These are phyloP conservation scores for Drosophila diplacantha DNA, from an alignment of 2,888 invertebrate genomes.

Conservation along the genomic window DNA sequence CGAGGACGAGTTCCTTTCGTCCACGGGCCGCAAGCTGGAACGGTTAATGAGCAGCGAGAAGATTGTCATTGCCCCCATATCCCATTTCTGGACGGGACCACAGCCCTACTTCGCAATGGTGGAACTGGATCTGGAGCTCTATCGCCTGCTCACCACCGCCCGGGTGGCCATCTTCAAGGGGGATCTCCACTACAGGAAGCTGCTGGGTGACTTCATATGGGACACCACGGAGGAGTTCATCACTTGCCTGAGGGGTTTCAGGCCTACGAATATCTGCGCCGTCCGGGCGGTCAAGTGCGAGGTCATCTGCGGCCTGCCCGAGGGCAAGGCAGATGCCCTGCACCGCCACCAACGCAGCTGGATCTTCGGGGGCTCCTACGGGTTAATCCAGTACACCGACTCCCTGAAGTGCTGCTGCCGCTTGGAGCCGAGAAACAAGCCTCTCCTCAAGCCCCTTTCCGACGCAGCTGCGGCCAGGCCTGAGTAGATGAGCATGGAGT, in stretches of 20 bases:
- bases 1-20: slow-evolving; percentile 55
- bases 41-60: slow-evolving; percentile 79
- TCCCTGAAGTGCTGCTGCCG: slow-evolving; percentile 55
- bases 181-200: slow-evolving; percentile 96
- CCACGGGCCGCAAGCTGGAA: slow-evolving; percentile 81
- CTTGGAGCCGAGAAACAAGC: background rate
- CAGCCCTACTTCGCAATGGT: slow-evolving; percentile 88
- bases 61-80: slow-evolving; percentile 78
- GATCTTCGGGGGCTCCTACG: slow-evolving; percentile 91
- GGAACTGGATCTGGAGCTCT: slow-evolving; percentile 82
- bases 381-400: slow-evolving; percentile 83
- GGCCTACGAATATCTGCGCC: slow-evolving; percentile 88
- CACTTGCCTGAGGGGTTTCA: slow-evolving; percentile 81
- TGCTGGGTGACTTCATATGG: slow-evolving; percentile 93
- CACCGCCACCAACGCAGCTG: slow-evolving; percentile 82
- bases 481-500: background rate
- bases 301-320: slow-evolving; percentile 86
- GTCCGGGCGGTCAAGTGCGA: slow-evolving; percentile 96
- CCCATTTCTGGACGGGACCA: slow-evolving; percentile 93
- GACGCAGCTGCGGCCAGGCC: too few species aligned
- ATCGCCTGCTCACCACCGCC: slow-evolving; percentile 83
- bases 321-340: slow-evolving; percentile 81
- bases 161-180: slow-evolving; percentile 90
- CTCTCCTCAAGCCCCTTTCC: background rate
- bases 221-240: slow-evolving; percentile 83